A percentile compares a stretch with the other conserved stretches of the same genome.
Evolutionary conservation across 2,888 invertebrate species (phyloP).

Genomic region (Eumerus sabulonum): DNA sequence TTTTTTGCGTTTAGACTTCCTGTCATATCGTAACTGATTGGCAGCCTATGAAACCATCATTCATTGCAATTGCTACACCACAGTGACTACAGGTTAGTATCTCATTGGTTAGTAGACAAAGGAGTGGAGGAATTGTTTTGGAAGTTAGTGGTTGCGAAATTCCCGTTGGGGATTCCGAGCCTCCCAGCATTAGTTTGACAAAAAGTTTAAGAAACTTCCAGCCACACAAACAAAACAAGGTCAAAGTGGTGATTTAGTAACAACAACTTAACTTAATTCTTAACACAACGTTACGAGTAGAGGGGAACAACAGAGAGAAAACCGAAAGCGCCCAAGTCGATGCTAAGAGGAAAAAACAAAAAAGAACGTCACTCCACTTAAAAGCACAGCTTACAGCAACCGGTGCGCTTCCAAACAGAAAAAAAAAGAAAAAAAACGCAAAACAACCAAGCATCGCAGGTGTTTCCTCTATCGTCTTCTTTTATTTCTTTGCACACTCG

Average conservation of each 20-base stretch:
- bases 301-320: not conserved
- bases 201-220: constrained; percentile 45
- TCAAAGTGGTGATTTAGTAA: constrained; percentile 31
- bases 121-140: not conserved
- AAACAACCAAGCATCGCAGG: too few species aligned
- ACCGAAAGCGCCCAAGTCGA: not conserved
- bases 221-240: constrained; percentile 39
- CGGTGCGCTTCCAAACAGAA: too few species aligned
- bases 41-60: constrained; percentile 37
- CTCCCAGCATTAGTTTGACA: not conserved
- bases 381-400: not conserved
- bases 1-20: constrained; percentile 36
- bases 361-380: not conserved
- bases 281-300: not conserved
- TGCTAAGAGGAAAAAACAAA: not conserved
- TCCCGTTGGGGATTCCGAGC: constrained; percentile 21
- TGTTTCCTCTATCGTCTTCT: too few species aligned
- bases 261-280: constrained; percentile 29
- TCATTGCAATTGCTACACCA: constrained; percentile 45
- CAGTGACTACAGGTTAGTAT: constrained; percentile 38
- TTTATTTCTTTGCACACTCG: too few species aligned
- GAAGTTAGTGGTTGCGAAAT: too few species aligned
- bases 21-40: constrained; percentile 58
- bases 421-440: too few species aligned
- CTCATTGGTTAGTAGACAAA: not conserved